Percentiles rank a stretch among this genome's conserved stretches.
phyloP scores from a whole-genome alignment of 2,888 invertebrate species.

The Melikaiella ostensackeni region DNA sequence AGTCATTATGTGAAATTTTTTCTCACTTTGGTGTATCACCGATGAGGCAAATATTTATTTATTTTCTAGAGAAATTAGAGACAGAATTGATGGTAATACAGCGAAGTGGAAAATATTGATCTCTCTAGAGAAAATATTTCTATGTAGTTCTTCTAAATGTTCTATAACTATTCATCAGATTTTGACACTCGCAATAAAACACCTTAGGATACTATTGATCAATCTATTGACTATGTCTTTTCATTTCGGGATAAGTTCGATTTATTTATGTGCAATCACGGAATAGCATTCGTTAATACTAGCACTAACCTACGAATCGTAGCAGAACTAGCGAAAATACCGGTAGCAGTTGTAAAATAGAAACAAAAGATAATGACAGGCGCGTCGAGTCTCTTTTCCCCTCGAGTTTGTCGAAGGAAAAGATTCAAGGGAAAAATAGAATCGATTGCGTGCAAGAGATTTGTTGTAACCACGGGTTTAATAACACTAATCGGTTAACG shows the following conservation, averaged over 20 bases:
- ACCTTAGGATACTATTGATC: not conserved
- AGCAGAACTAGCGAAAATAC: slow-evolving; percentile 11
- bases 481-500: slow-evolving; percentile 28
- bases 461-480: slow-evolving; percentile 18
- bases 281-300: slow-evolving; percentile 13
- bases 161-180: not conserved
- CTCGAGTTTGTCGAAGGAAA: slow-evolving; percentile 3
- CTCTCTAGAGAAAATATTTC: not conserved
- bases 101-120: not conserved
- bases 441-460: slow-evolving; percentile 31
- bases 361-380: slow-evolving; percentile 36
- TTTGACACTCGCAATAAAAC: not conserved
- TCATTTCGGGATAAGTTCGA: not conserved
- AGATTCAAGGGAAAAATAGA: slow-evolving; percentile 21
- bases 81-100: not conserved
- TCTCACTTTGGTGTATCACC: not conserved
- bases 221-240: not conserved
- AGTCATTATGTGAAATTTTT: not conserved
- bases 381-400: slow-evolving; percentile 25
- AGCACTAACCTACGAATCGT: slow-evolving; percentile 22
- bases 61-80: not conserved
- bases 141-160: not conserved
- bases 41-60: slow-evolving; percentile 16
- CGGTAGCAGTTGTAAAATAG: slow-evolving; percentile 14
- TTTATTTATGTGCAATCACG: slow-evolving; percentile 13